A percentile compares a stretch with the other conserved stretches of the same genome.
Conservation (phyloP, 2,888 invertebrate species). For the Napeogenes sylphis region DNA sequence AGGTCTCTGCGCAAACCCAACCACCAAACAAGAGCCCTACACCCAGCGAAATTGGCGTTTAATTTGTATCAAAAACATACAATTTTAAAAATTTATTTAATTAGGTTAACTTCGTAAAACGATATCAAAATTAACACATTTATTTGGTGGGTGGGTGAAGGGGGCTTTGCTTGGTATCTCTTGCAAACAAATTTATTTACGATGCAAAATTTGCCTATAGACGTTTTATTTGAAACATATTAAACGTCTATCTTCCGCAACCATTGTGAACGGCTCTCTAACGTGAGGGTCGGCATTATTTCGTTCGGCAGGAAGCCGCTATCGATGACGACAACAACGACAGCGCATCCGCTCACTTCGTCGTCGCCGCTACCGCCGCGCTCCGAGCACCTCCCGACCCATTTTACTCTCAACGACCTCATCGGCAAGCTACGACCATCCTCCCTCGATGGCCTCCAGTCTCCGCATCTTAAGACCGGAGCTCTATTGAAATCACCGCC, state of each 20-base stretch:
- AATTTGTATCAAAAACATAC: slow-evolving; percentile 26
- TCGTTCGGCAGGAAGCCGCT: slow-evolving; percentile 71
- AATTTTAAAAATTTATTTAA: slow-evolving; percentile 20
- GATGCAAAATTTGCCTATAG: slow-evolving; percentile 11
- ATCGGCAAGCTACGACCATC: slow-evolving; percentile 75
- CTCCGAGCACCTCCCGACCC: slow-evolving; percentile 74
- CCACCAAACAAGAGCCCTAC: slow-evolving; percentile 78
- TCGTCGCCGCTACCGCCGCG: slow-evolving; percentile 76
- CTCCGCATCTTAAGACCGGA: slow-evolving; percentile 69
- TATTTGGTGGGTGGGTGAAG: slow-evolving; percentile 79
- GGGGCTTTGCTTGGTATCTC: slow-evolving; percentile 80
- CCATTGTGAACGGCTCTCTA: slow-evolving; percentile 48
- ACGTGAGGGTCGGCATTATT: slow-evolving; percentile 58
- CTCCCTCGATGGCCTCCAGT: slow-evolving; percentile 70
- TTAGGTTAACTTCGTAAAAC: slow-evolving; percentile 17
- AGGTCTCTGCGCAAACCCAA: slow-evolving; percentile 76
- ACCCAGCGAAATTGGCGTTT: slow-evolving; percentile 64
- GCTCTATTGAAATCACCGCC: slow-evolving; percentile 74
- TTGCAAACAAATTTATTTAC: slow-evolving; percentile 33
- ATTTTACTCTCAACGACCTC: slow-evolving; percentile 76
- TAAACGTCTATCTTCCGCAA: slow-evolving; percentile 12
- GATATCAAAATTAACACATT: slow-evolving; percentile 55
- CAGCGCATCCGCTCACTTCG: slow-evolving; percentile 75
- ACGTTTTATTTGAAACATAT: slow-evolving; percentile 15
- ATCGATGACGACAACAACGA: slow-evolving; percentile 77